Conservation (phyloP, 2,888 invertebrate species). For the Drosophila basisetae region DNA sequence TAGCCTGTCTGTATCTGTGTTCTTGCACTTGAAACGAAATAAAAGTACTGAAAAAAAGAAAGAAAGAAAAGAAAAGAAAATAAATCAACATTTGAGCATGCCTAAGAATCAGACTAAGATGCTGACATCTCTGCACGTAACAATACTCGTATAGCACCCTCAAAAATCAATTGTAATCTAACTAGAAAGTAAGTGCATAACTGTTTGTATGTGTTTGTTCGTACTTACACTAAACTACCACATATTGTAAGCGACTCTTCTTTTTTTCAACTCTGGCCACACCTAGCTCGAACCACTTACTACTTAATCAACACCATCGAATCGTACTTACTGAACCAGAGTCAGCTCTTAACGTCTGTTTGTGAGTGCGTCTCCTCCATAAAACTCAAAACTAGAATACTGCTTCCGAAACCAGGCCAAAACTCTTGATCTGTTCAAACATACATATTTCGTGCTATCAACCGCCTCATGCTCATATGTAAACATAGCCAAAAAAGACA, state of each 20-base stretch:
- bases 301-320: constrained; percentile 18
- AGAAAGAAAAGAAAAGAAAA: neutral
- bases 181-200: constrained; percentile 74
- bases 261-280: constrained; percentile 38
- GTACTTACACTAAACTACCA: constrained; percentile 10
- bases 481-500: constrained; percentile 44
- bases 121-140: constrained; percentile 69
- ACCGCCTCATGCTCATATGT: constrained; percentile 49
- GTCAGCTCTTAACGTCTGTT: constrained; percentile 67
- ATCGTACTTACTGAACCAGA: constrained; percentile 31
- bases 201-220: constrained; percentile 35
- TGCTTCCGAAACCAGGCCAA: constrained; percentile 31
- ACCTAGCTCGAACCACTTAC: constrained; percentile 28
- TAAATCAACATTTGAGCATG: constrained; percentile 37
- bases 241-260: constrained; percentile 10
- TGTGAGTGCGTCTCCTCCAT: constrained; percentile 62
- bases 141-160: constrained; percentile 56
- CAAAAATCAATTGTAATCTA: constrained; percentile 48
- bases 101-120: constrained; percentile 49
- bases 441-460: constrained; percentile 21
- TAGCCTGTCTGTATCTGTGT: constrained; percentile 48
- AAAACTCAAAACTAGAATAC: constrained; percentile 28
- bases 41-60: constrained; percentile 15
- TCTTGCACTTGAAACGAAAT: constrained; percentile 52
- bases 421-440: constrained; percentile 44